Evolutionary conservation across 1,140 invertebrate genomes (phyloP), one percentile per base, ranked within the genome.

Genomic region (Lamellibrachia luymesi): DNA sequence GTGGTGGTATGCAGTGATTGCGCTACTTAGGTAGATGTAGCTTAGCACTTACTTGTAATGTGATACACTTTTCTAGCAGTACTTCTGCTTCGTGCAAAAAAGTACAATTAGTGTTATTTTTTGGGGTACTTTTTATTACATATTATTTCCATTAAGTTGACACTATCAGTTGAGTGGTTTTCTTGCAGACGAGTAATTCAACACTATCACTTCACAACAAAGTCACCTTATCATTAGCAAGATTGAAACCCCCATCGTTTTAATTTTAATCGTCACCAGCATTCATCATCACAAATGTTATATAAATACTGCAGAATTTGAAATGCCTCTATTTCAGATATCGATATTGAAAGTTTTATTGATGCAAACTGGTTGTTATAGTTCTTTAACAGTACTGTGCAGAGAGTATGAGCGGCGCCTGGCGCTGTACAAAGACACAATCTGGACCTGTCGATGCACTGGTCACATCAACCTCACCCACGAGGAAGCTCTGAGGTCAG

Each of bases 381-480:
- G 64, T 80, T 92, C 94, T 94, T 95, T 95, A 95, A 95, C 94
- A 51, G 38, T n/a, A 64, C 89, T 4, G 64, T 80, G 91, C 90
- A 96, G 95, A 52, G 96, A 96, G 92, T 96, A 95, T 94, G 95
- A 95, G 50, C 95, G 95, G 93, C 94, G 95, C 10, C n/a, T 94
- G 51, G 93, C 94, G 7, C 92, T 96, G 92, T 96, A 96, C 94
- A 94, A 95, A 64, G 95, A 96, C 56, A 95, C 93, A 50, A 95
- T 97, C n/a, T 97, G 96, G 96, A 96, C 96, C 5, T 97, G 96
- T 94, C 96, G 95, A 92, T 96, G 95, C 93, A 96, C 96, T n/a
- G 96, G 96, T 2, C 96, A 96, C 93, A 95, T 95, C 10, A 96
- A 96, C 92, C 94, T 97, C n/a, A 96, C 96, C 4, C 96, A 96